Conservation (phyloP, 2,113 vertebrate genomes). For the Prinia subflava region DNA sequence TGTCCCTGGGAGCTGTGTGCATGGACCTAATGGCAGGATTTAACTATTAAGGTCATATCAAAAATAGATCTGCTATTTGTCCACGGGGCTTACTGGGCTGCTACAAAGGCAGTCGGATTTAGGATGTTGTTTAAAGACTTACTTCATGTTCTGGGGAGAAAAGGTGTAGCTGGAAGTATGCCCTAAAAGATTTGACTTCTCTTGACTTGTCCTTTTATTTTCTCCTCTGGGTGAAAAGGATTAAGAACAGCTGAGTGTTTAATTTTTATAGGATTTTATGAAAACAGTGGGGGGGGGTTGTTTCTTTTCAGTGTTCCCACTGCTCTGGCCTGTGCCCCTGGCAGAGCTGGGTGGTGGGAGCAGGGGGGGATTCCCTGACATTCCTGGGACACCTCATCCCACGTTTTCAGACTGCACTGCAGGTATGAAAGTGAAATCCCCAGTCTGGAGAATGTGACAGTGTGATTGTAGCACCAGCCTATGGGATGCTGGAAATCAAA, state of each 20-base stretch:
- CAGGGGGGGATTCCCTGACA: background rate
- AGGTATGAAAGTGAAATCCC: background rate
- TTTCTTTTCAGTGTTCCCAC: rapidly evolving
- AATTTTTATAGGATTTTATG: background rate
- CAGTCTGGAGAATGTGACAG: background rate
- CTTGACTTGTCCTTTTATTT: background rate
- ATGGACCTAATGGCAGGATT: background rate
- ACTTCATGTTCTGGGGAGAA: background rate
- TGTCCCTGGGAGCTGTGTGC: background rate
- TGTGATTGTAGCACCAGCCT: rapidly evolving
- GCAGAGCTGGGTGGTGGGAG: background rate
- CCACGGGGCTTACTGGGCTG: background rate
- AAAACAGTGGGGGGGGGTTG: background rate
- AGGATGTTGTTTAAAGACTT: background rate
- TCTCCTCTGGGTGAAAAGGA: background rate
- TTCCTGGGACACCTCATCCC: background rate
- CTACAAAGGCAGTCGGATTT: background rate
- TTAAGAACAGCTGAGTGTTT: background rate
- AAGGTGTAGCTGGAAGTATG: background rate
- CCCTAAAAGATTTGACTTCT: background rate
- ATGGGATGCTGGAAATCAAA: background rate
- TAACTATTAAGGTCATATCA: background rate
- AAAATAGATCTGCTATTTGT: background rate
- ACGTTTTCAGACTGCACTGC: background rate
- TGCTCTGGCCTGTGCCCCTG: background rate